Evolutionary conservation across 1,140 invertebrate genomes (phyloP).

Genomic region (Belonocnema kinseyi): DNA sequence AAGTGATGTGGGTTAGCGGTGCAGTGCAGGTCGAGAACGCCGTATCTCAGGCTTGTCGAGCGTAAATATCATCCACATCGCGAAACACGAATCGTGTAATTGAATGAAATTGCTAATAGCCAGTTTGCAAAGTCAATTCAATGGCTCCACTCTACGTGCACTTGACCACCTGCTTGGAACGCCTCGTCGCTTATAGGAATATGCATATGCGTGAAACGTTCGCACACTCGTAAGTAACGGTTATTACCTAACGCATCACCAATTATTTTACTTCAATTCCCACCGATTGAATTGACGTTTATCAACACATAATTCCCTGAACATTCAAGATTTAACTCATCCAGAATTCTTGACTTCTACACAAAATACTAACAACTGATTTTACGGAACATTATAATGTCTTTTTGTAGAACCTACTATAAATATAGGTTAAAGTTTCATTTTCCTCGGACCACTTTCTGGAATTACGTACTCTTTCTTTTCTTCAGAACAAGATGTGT

Average conservation of each 20-base stretch:
- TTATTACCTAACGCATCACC: slow-evolving; percentile 54
- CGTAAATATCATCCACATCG: slow-evolving; percentile 66
- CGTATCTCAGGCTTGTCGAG: slow-evolving; percentile 53
- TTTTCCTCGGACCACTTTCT: background rate
- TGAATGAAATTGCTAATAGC: slow-evolving; percentile 67
- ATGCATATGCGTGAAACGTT: slow-evolving; percentile 52
- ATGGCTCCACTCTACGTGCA: slow-evolving; percentile 50
- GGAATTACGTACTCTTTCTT: background rate
- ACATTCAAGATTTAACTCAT: background rate
- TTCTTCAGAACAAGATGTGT: slow-evolving; percentile 6
- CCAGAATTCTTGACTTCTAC: too few species aligned
- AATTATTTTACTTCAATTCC: slow-evolving; percentile 17
- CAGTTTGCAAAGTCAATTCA: slow-evolving; percentile 57
- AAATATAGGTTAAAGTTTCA: too few species aligned
- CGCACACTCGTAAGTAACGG: slow-evolving; percentile 53
- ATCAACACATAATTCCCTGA: background rate
- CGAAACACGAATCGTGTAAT: slow-evolving; percentile 62
- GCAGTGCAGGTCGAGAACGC: slow-evolving; percentile 50
- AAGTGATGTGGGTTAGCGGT: slow-evolving; percentile 51
- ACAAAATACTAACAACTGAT: too few species aligned
- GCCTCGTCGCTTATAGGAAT: slow-evolving; percentile 50
- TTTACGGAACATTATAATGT: too few species aligned
- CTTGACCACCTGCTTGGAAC: slow-evolving; percentile 57
- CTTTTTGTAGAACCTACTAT: too few species aligned
- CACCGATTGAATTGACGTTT: slow-evolving; percentile 3